Conservation (phyloP, 2,113 vertebrate species). For the Callipepla squamata region DNA sequence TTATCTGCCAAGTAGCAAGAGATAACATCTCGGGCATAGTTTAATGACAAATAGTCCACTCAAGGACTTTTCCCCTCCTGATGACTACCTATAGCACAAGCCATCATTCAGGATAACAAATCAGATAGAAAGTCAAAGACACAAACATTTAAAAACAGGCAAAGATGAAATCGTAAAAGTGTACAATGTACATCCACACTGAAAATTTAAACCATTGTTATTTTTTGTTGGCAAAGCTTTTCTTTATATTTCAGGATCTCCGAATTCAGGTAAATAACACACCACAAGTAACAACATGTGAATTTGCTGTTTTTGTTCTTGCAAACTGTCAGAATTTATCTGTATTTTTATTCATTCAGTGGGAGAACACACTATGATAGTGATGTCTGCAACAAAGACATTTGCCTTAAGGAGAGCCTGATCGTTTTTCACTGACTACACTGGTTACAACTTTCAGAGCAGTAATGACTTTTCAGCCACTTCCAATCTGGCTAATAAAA, state of each 20-base stretch:
- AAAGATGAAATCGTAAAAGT: not conserved
- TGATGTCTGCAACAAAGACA: not conserved
- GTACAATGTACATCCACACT: rapidly evolving
- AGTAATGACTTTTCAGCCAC: constrained; percentile 29
- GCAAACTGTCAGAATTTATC: not conserved
- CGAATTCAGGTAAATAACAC: not conserved
- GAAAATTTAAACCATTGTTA: not conserved
- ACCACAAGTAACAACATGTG: not conserved
- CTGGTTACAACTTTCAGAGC: not conserved
- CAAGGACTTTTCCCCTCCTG: not conserved
- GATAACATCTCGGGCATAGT: not conserved
- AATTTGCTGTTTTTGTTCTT: not conserved
- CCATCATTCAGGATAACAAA: not conserved
- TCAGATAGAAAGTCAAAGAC: not conserved
- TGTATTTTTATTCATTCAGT: not conserved
- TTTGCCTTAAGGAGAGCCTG: not conserved
- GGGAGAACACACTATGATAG: not conserved
- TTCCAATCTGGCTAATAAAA: constrained; percentile 37
- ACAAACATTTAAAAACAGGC: not conserved
- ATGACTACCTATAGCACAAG: rapidly evolving
- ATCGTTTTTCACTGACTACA: not conserved
- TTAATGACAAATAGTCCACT: not conserved
- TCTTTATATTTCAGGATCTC: not conserved
- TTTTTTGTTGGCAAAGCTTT: not conserved
- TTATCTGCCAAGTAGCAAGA: not conserved